These are phyloP conservation scores for Acinonyx jubatus DNA, from an alignment of 2,113 vertebrate genomes.

Conservation along the genomic window DNA sequence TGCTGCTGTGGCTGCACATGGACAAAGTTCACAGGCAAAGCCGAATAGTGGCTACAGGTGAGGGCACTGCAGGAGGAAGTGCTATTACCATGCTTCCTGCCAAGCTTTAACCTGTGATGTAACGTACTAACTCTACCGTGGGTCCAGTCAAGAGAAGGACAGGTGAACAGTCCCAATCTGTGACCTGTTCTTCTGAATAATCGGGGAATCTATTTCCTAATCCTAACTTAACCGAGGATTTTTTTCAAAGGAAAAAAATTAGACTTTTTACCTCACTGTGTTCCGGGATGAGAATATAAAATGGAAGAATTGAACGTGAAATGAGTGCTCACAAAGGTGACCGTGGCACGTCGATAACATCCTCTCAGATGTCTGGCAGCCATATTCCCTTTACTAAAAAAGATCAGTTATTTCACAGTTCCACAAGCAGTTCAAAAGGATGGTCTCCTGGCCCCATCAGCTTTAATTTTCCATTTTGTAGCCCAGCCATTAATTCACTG, in stretches of 20 bases:
- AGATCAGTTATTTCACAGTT: background rate
- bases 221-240: background rate
- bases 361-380: background rate
- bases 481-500: conserved; percentile 11
- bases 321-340: background rate
- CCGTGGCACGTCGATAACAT: background rate
- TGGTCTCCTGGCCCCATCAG: background rate
- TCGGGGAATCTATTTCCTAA: background rate
- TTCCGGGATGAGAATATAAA: background rate
- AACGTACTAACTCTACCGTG: background rate
- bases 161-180: background rate
- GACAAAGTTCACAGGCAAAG: background rate
- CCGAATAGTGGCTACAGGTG: background rate
- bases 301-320: background rate
- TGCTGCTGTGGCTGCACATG: background rate
- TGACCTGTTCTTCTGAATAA: background rate
- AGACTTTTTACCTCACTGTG: background rate
- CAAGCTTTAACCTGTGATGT: background rate
- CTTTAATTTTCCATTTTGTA: conserved; percentile 31
- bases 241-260: background rate
- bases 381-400: background rate
- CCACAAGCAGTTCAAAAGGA: background rate
- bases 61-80: background rate
- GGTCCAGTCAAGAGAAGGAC: background rate
- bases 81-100: background rate